Evolutionary conservation across 2,888 invertebrate genomes (phyloP), one percentile per base, ranked within the genome.

Genomic region (Drosophila tripunctata): DNA sequence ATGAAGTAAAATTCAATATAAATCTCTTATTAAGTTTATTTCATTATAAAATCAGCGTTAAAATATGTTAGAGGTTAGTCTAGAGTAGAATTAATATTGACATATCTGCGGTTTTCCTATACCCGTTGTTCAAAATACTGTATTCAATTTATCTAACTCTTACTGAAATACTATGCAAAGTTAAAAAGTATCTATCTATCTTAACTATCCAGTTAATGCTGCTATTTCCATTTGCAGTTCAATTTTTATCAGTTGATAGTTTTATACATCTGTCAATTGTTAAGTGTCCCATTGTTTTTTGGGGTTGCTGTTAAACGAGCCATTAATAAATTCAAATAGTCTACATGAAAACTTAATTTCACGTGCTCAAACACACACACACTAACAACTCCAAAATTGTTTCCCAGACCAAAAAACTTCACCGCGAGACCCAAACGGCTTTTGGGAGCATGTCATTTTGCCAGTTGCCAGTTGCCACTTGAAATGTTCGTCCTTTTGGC

Each of bases 381-480:
- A 47, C 36, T 27, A n/a, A 54, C 21, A 36, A 24, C 27, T 15
- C 24, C 40, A 43, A 44, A 35, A 33, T 48, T 58, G 52, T 58
- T 27, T 15, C 15, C 30, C 19, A 19, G 33, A 17, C 50, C 50
- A 15, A 35, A n/a, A 27, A 54, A 24, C 27, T 30, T 4, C n/a
- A 36, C 22, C 36, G 33, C 31, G 43, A 27, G 10, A 15, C 41
- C 21, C 31, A 24, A 24, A 15, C 19, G 31, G 22, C 5, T 36
- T 7, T 35, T 33, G 50, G 51, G 51, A 40, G 47, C 57, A 54
- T 52, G 70, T 64, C 71, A 56, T 50, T 76, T 67, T 84, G 69
- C 66, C 79, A 69, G 75, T 75, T 75, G 67, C 65, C 76, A 66
- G 75, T 78, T 78, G 67, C 65, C 66, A 67, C 80, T 86, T 70